Evolutionary conservation across 2,113 vertebrate genomes (phyloP), one percentile per base, ranked within the genome.

Genomic region (Alethe castanea): DNA sequence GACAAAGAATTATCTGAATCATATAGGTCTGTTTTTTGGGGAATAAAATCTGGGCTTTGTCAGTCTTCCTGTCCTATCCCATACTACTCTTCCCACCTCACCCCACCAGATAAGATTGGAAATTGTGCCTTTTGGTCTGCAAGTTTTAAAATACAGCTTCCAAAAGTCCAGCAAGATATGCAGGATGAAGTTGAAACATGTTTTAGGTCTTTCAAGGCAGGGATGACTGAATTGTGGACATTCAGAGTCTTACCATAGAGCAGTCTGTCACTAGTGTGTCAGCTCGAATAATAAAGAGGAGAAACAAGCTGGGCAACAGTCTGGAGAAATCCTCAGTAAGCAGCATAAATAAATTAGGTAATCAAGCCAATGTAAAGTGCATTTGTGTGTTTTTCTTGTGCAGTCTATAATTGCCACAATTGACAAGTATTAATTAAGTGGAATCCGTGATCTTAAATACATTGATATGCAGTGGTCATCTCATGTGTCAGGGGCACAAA

Each of bases 401-500:
- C 11, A 24, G 50, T 73, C 64, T 87, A 1, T 38, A 57, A 40
- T 26, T 52, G 69, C 31, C 38, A 53, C 24, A 61, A 1, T 23
- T 66, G 24, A 11, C 9, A 70, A 42, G 22, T 62, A 3, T 19
- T 9, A 70, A 50, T 78, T 31, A 57, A 67, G 50, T 48, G 25
- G 65, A 86, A 70, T 81, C 26, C 0, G 0, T 87, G 36, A 6
- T 77, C 35, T 80, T 65, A 69, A 69, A 57, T 62, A 17, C 19
- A 14, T 19, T 44, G 14, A 11, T 81, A 22, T 12, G 1, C 13
- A 35, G 2, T 40, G 45, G 22, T 79, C 25, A 33, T 65, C 40
- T 69, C 1, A 0, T 54, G 10, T 48, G 20, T 48, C 3, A 4
- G 38, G 44, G 16, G 15, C 13, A 4, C 8, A 3, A 72, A 72